Evolutionary conservation across 2,888 invertebrate species (phyloP), one percentile per base, ranked within the genome.

Genomic region (Yponomeuta plumbellus): DNA sequence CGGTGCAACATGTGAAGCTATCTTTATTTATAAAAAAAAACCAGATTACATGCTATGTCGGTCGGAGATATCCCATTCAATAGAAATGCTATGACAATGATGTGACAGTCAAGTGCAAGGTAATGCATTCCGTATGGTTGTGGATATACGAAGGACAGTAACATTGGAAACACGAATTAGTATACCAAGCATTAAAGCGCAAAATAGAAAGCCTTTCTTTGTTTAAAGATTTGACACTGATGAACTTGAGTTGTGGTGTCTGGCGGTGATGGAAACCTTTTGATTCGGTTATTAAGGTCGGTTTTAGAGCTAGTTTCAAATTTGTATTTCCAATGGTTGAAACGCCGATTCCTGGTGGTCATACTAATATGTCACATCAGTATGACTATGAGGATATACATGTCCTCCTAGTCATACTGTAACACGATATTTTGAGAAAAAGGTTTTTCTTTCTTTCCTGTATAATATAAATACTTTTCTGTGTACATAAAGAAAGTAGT

Each of bases 21-120:
- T 52, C 44, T 52, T 20, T n/a, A 58, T 20, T 34, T 61, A 61
- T 26, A 5, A 67, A 78, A 67, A 78, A 85, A 86, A 86, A 81
- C 84, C 77, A 78, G 86, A 87, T 86, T 84, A 84, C 87, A 87
- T 88, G 87, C 87, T 83, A 22, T 8, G 70, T 68, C 73, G 71
- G 44, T 17, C 17, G 76, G 80, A 80, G 76, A 76, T 75, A 72
- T 70, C 75, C 63, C 40, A 44, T 20, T 65, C 65, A 75, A 73
- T 76, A 76, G 75, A 73, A 76, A 82, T 81, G 80, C 80, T 71
- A 73, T 68, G 66, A 68, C 69, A 64, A 70, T 67, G 68, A 75
- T 71, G 74, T 80, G 80, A 83, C 80, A 83, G 74, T 75, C 71
- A 83, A 77, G 85, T 85, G 85, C 85, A 80, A 78, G 76, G 73